phyloP scores from a whole-genome alignment of 2,797 vertebrate species.

The Malacoraja senta region DNA sequence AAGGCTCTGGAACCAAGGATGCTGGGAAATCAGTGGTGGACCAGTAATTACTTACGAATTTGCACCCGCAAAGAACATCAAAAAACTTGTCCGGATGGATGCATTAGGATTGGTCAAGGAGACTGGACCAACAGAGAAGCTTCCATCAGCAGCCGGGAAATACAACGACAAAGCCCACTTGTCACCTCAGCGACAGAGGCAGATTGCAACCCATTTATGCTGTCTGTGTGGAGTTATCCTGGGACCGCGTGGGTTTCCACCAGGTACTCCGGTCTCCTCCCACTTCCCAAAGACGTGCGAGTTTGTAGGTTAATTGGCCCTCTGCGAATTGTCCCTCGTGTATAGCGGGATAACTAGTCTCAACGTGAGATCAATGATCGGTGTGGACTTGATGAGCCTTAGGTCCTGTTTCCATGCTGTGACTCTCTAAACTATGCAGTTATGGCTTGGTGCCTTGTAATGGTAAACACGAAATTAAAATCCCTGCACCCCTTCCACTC shows the following conservation, averaged over 20 bases:
- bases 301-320: too few species aligned
- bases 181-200: neutral
- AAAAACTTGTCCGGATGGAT: too few species aligned
- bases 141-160: neutral
- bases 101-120: neutral
- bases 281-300: too few species aligned
- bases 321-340: too few species aligned
- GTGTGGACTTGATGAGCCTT: too few species aligned
- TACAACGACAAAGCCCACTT: fast-evolving
- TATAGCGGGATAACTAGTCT: too few species aligned
- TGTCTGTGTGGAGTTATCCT: too few species aligned
- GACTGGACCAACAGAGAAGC: neutral
- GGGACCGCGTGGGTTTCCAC: too few species aligned
- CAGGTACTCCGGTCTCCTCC: too few species aligned
- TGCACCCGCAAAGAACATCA: too few species aligned
- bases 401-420: too few species aligned
- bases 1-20: neutral
- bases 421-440: neutral
- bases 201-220: neutral
- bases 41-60: neutral
- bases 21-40: neutral
- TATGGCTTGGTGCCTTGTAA: neutral
- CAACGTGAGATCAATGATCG: too few species aligned
- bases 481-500: neutral
- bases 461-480: neutral